These are phyloP conservation scores for Paramuricea clavata DNA, from an alignment of 92 coral and sea anemone species.

Conservation along the genomic window DNA sequence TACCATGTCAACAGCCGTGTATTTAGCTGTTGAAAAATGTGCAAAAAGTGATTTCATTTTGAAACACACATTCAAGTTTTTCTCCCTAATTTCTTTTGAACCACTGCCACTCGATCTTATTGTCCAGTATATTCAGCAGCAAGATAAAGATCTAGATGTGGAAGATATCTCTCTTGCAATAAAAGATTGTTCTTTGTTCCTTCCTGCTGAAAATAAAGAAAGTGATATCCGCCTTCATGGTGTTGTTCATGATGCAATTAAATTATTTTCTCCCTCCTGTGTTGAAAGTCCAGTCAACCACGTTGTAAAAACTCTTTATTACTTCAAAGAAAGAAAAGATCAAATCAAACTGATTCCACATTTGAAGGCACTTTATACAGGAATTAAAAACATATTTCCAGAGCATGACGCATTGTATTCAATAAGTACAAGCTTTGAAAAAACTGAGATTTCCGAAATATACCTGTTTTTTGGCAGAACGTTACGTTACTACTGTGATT, in stretches of 20 bases:
- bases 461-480: not conserved
- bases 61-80: not conserved
- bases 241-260: conserved; percentile 2
- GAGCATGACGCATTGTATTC: not conserved
- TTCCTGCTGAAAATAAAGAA: conserved; percentile 25
- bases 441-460: not conserved
- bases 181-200: conserved; percentile 20
- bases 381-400: not conserved
- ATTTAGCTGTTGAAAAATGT: conserved; percentile 30
- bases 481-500: not conserved
- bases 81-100: conserved; percentile 23
- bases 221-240: not conserved
- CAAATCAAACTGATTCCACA: conserved; percentile 11
- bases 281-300: not conserved
- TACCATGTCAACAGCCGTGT: conserved; percentile 50
- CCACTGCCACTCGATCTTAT: conserved; percentile 39
- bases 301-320: not conserved
- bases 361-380: not conserved
- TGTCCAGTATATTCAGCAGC: conserved; percentile 8
- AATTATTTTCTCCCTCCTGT: not conserved
- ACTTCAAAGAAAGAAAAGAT: not conserved
- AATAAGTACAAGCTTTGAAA: not conserved
- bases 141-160: not conserved
- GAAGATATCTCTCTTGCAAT: conserved; percentile 19
- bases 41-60: not conserved